Conservation (phyloP, 2,888 invertebrate species). For the Nycteola revayana region DNA sequence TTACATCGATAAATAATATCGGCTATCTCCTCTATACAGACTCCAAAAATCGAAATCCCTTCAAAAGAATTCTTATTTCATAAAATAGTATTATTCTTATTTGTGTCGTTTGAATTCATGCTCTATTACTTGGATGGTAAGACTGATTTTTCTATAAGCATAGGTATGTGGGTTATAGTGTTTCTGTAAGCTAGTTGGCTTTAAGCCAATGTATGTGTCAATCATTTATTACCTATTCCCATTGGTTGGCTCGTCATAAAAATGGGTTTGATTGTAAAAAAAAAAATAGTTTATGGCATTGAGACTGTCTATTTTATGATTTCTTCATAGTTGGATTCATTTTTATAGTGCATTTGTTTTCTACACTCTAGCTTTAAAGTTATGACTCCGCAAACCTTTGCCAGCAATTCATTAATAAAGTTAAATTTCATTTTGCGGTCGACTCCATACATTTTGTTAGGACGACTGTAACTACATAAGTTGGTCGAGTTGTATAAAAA, state of each 20-base stretch:
- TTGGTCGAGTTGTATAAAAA: too few species aligned
- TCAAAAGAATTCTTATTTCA: conserved; percentile 14
- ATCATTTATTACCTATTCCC: conserved; percentile 28
- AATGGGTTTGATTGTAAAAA: conserved; percentile 13
- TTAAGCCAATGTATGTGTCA: conserved; percentile 30
- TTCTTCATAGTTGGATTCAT: too few species aligned
- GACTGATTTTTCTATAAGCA: conserved; percentile 7
- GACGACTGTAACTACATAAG: too few species aligned
- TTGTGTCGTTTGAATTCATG: not conserved
- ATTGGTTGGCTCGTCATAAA: conserved; percentile 14
- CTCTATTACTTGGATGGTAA: conserved; percentile 13
- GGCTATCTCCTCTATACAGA: conserved; percentile 15
- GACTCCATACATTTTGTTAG: too few species aligned
- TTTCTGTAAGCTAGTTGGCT: conserved; percentile 25
- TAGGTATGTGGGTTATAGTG: not conserved
- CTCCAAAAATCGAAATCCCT: conserved; percentile 18
- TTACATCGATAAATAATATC: conserved; percentile 15
- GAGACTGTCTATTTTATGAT: too few species aligned
- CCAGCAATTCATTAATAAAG: too few species aligned
- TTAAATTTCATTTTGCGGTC: too few species aligned
- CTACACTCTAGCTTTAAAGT: too few species aligned
- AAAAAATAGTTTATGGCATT: too few species aligned
- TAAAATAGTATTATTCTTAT: conserved; percentile 8
- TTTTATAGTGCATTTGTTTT: too few species aligned
- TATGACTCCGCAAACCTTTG: too few species aligned